Evolutionary conservation across 2,797 vertebrate species (phyloP).

Genomic region (Tamandua tetradactyla): DNA sequence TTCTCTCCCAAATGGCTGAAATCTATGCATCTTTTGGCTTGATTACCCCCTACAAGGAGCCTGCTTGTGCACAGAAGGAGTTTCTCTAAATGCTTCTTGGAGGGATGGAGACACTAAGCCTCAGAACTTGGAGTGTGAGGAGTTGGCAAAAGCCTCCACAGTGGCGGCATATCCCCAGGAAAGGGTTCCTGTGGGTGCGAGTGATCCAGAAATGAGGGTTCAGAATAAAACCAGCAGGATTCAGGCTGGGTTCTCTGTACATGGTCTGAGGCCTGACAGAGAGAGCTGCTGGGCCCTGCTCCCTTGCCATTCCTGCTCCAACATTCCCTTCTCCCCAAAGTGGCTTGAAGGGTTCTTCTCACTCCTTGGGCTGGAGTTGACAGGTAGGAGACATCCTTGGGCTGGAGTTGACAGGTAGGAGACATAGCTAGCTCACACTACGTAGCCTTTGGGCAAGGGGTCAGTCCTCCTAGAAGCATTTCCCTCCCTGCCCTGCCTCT

Average conservation of each 20-base stretch:
- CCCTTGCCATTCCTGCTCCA: not conserved
- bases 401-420: not conserved
- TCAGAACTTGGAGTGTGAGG: constrained; percentile 26
- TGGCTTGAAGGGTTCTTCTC: not conserved
- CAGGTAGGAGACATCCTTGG: not conserved
- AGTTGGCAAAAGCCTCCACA: constrained; percentile 40
- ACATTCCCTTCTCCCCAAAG: not conserved
- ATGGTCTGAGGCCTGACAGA: not conserved
- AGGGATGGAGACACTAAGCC: not conserved
- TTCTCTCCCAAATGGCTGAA: constrained; percentile 20
- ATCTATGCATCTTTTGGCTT: constrained; percentile 38
- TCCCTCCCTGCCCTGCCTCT: not conserved
- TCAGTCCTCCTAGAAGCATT: not conserved
- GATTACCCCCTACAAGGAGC: constrained; percentile 11
- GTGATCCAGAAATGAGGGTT: constrained; percentile 45
- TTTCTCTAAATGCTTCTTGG: constrained; percentile 25
- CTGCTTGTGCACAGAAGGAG: not conserved
- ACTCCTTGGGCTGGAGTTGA: not conserved
- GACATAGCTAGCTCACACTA: not conserved
- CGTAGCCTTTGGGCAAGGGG: not conserved
- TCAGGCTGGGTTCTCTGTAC: not conserved
- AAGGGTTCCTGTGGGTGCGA: constrained; percentile 37
- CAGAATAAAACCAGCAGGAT: constrained; percentile 13
- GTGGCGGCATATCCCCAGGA: constrained; percentile 10
- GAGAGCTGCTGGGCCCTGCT: not conserved